Base-by-base conservation (phyloP, 2,888 invertebrate species). In the Syritta pipiens region DNA sequence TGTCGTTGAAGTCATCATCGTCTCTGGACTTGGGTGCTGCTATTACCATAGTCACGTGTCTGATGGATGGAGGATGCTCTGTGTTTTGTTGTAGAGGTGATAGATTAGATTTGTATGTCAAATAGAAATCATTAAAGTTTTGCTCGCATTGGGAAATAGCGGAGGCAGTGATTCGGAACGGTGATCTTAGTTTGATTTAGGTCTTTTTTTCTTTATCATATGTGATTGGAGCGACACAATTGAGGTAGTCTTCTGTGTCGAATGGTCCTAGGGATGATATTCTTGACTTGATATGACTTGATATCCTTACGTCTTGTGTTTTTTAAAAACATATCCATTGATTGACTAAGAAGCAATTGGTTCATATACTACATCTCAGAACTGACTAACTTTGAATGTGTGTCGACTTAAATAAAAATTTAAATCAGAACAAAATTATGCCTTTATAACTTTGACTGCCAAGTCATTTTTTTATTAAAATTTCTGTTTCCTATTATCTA, bases 91-190 rank as follows among this genome's bases (percentile, higher is more conserved):
- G 37, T 37, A 17, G 37, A 2, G 6, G 17, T 14, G 4, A n/a
- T 32, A 19, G 35, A 35, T 46, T 53, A 10, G 42, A 26, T 42
- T 65, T 65, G 65, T 65, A 44, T 44, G 46, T 46, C 44, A 55
- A 44, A 55, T 55, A 44, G 65, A 55, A 65, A 65, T 65, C 65
- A 65, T 53, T 44, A 28, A 35, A 19, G 10, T 19, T 14, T 28
- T 4, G 28, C n/a, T 53, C 22, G 37, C 1, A 12, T 35, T 35
- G 44, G 19, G n/a, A 9, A 44, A 55, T 55, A 35, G 65, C 19
- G 65, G 46, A 46, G 65, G 65, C 35, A 53, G 20, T 4, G 12
- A 17, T 60, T 35, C 24, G 7, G 35, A 7, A 44, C 20, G 22
- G 48, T 14, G 28, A 30, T 49, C 62, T 20, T 40, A 42, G 49